A percentile compares a stretch with the other conserved stretches of the same genome.
Conservation (phyloP, 2,797 vertebrate genomes). For the Morus bassanus region DNA sequence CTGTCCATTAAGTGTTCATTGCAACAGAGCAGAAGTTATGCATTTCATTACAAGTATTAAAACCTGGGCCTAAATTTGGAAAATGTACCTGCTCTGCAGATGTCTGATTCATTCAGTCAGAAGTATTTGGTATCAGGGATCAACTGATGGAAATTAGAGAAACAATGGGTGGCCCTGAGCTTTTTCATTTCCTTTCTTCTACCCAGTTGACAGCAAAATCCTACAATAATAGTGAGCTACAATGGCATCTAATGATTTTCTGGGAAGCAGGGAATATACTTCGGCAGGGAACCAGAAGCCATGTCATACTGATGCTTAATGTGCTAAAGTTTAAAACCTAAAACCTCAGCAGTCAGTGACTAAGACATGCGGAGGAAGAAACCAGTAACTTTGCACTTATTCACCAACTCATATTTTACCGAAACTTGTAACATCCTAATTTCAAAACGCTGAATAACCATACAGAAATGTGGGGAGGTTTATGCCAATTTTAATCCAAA, state of each 20-base stretch:
- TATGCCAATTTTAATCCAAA: not conserved
- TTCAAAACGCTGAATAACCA: not conserved
- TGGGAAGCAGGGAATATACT: not conserved
- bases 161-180: not conserved
- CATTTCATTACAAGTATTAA: not conserved
- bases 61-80: not conserved
- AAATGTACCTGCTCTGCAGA: not conserved
- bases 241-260: slow-evolving; percentile 5
- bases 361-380: not conserved
- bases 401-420: not conserved
- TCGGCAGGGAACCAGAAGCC: not conserved
- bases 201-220: not conserved
- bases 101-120: not conserved
- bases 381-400: not conserved
- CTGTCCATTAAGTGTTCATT: not conserved
- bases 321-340: not conserved
- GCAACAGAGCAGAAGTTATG: not conserved
- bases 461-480: not conserved
- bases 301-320: not conserved
- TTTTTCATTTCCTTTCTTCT: not conserved
- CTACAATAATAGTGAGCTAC: not conserved
- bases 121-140: not conserved
- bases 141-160: not conserved
- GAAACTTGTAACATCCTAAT: not conserved
- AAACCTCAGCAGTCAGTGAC: not conserved